Base-by-base conservation (phyloP, 2,888 invertebrate species). In the Itoplectis maculator region DNA sequence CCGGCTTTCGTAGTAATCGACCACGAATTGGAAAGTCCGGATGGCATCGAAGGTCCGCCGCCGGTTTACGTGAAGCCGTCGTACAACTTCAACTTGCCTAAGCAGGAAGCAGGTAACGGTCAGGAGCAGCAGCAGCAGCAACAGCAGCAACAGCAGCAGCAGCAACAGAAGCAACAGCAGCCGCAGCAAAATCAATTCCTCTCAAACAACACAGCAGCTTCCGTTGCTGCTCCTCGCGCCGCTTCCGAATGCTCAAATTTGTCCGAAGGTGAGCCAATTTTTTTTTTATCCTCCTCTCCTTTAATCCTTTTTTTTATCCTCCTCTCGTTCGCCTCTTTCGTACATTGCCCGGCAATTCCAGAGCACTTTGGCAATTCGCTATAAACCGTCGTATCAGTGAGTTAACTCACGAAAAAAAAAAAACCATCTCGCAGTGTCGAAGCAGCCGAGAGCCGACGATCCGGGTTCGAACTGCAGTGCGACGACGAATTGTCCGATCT, bases 31-130 rank as follows among this genome's bases (percentile, higher is more conserved):
- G 90, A 90, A 35, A 88, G 88, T 4, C 91, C 92, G 0, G 90
- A 91, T 2, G 92, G 92, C 13, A 74, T 92, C 5, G 92, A 92
- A 69, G 92, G 92, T 3, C 91, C 90, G 5, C 82, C 89, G 3
- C 89, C 90, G 0, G 91, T 90, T 72, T 92, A 90, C 70, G 88
- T 90, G 2, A 91, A 91, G 72, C 89, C 91, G 0, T 86, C 86
- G 23, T 84, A 74, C 40, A 79, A 81, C 59, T 84, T 86, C 13
- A 82, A 83, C 18, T 82, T 81, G n/a, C 77, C 76, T n/a, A 78
- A 73, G 20, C 82, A 85, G 77, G 51, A 79, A 0, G 45, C 18
- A 0, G 70, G 37, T 18, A 61, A 37, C 0, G 68, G 29, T 29
- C 5, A 3, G 29, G 29, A 29, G 29, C 29, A 29, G 29, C 29